Conservation (phyloP, 2,888 invertebrate species). For the Hymenopus coronatus region DNA sequence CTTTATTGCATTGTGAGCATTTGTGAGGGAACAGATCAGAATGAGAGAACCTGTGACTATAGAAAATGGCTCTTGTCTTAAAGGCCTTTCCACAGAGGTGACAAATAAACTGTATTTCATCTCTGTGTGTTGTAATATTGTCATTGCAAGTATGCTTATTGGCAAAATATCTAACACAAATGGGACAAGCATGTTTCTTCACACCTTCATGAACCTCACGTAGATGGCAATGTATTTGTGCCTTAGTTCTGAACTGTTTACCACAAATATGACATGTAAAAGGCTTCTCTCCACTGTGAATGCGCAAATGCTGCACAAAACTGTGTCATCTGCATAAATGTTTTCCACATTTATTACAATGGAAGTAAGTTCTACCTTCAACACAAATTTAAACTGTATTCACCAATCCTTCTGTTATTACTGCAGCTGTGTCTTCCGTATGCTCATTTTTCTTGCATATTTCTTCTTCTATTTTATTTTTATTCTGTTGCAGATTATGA, state of each 20-base stretch:
- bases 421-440: neutral
- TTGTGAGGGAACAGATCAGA: constrained; percentile 54
- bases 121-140: constrained; percentile 46
- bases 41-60: constrained; percentile 61
- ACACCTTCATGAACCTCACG: constrained; percentile 50
- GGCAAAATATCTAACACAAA: constrained; percentile 52
- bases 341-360: constrained; percentile 24
- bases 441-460: neutral
- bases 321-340: constrained; percentile 11
- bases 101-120: constrained; percentile 46
- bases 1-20: constrained; percentile 57
- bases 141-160: constrained; percentile 50
- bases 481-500: neutral
- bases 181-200: constrained; percentile 52
- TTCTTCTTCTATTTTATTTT: neutral
- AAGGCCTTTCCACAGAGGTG: constrained; percentile 54
- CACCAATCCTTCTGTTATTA: neutral
- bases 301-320: constrained; percentile 47
- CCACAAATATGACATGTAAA: too few relatives aligned
- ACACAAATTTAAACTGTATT: constrained; percentile 1
- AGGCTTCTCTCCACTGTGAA: constrained; percentile 57
- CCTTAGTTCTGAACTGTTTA: constrained; percentile 63
- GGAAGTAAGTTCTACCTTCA: constrained; percentile 4
- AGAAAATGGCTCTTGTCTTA: constrained; percentile 63
- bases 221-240: constrained; percentile 55